Conservation (phyloP, 1,140 invertebrate genomes). For the Diorhabda carinulata region DNA sequence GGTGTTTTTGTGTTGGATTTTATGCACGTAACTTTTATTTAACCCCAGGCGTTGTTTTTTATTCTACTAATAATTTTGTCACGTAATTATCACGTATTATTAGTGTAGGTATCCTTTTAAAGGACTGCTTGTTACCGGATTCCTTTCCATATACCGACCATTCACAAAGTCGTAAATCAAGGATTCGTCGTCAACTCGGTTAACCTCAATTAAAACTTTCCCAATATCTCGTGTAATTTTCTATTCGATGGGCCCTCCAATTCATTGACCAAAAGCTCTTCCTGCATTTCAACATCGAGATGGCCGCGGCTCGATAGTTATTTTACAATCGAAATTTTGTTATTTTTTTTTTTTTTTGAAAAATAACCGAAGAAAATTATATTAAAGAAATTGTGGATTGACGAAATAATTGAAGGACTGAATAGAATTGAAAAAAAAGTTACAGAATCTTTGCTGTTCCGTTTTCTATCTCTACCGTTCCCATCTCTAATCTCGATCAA, state of each 20-base stretch:
- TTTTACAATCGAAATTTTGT: no score
- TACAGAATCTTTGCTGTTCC: no score
- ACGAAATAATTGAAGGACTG: no score
- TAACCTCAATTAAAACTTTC: constrained; percentile 19
- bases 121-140: not conserved
- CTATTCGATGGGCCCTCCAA: constrained; percentile 4
- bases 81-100: not conserved
- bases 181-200: constrained; percentile 17
- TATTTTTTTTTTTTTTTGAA: no score
- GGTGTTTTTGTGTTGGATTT: no score
- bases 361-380: no score
- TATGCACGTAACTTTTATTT: no score
- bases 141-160: not conserved
- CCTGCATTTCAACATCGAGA: not conserved
- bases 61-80: no score
- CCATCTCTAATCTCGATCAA: not conserved
- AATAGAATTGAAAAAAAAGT: no score
- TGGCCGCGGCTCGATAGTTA: no score
- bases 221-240: constrained; percentile 12
- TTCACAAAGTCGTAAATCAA: constrained; percentile 14
- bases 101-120: not conserved
- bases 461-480: not conserved
- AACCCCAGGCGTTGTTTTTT: no score
- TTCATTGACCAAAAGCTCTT: constrained; percentile 13
- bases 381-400: no score